Evolutionary conservation across 92 coral and sea anemone genomes (phyloP).

Genomic region (Porites cylindrica): DNA sequence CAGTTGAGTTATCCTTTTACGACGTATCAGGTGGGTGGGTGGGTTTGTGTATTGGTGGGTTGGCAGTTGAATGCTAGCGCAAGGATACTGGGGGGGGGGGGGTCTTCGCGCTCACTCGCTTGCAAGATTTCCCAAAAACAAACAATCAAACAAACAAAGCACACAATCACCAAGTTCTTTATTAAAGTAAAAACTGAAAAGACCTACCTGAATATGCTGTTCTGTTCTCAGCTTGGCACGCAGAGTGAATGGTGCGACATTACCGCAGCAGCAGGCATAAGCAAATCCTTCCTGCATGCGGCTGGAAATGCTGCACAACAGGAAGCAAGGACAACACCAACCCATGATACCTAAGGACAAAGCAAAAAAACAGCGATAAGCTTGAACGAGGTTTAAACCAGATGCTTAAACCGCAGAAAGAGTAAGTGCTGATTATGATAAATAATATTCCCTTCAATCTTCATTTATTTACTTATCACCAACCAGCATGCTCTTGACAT

Average conservation of each 20-base stretch:
- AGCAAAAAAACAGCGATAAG: background rate
- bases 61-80: too few relatives aligned
- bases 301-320: constrained; percentile 71
- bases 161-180: background rate
- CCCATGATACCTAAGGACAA: constrained; percentile 75
- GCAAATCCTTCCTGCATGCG: constrained; percentile 87
- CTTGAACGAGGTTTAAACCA: too few relatives aligned
- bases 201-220: background rate
- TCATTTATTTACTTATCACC: too few relatives aligned
- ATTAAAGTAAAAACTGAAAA: background rate
- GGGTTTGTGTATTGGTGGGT: too few relatives aligned
- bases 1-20: too few relatives aligned
- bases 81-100: too few relatives aligned
- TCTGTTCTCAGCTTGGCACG: background rate
- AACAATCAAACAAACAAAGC: too few relatives aligned
- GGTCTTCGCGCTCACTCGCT: too few relatives aligned
- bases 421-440: background rate
- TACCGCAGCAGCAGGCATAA: constrained; percentile 83
- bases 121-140: too few relatives aligned
- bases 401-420: background rate
- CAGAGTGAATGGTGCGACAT: constrained; percentile 38
- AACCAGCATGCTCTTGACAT: too few relatives aligned
- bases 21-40: too few relatives aligned
- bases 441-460: too few relatives aligned
- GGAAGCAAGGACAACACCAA: constrained; percentile 65